Evolutionary conservation across 2,113 vertebrate genomes (phyloP), one percentile per base, ranked within the genome.

Genomic region (Psittacula cyanocephala): DNA sequence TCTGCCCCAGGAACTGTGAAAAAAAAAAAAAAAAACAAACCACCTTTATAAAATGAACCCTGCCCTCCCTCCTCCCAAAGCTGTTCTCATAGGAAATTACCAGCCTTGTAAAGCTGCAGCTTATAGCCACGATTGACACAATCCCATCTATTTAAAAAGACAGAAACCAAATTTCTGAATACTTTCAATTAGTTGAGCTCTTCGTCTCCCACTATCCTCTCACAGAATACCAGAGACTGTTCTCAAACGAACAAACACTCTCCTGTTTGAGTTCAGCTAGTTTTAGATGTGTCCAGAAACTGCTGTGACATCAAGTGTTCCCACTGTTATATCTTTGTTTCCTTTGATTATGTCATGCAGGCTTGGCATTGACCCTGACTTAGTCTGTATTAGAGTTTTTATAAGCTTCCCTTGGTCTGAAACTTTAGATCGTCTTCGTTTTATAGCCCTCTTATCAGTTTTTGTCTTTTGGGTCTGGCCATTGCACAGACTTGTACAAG

Each of bases 331-430:
- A 75, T 99, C 99, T 96, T 99, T 98, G 98, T 99, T 99, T 96
- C 99, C 98, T 98, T 98, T 99, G 96, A 99, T 99, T 70, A 99
- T 98, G 94, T 99, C 98, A 93, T 99, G 98, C 96, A 99, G 98
- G 78, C 98, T 98, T 68, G 99, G 98, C 98, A 99, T 98, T 44
- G 99, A 98, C 33, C 97, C 98, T 0, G 98, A 95, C 68, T 98
- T 98, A 95, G 98, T 98, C 92, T 98, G 99, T 96, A 99, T 98
- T 19, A 99, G 97, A 92, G 98, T 98, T 97, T 98, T 98, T 85
- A 98, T 96, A 17, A 98, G 75, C 79, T 97, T 98, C 77, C 97
- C 96, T 98, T 99, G 98, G 95, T 99, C 99, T 6, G 98, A 98
- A 85, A 98, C 98, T 97, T 98, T 99, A 2, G 99, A 99, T n/a